Conservation (phyloP, 1,140 invertebrate genomes). For the Cepaea nemoralis region DNA sequence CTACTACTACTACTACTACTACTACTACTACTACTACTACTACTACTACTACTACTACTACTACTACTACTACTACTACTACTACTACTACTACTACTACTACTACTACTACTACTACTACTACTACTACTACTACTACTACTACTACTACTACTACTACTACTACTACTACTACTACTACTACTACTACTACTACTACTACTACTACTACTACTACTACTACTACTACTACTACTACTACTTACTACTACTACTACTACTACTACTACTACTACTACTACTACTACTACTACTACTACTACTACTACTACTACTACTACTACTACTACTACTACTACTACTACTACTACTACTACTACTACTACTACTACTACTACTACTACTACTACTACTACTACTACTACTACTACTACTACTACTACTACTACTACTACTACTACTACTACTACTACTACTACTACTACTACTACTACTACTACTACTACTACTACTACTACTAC, state of each 20-base stretch:
- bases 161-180: slow-evolving; percentile 8
- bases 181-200: slow-evolving; percentile 30
- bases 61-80: slow-evolving; percentile 20
- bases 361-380: slow-evolving; percentile 22
- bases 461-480: too few species aligned
- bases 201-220: slow-evolving; percentile 19
- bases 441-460: too few species aligned
- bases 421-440: background rate
- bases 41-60: slow-evolving; percentile 27
- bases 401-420: background rate
- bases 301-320: slow-evolving; percentile 1
- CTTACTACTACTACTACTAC: slow-evolving; percentile 23
- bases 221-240: slow-evolving; percentile 20
- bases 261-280: background rate
- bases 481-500: too few species aligned
- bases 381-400: background rate
- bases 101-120: slow-evolving; percentile 18
- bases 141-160: slow-evolving; percentile 25
- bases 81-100: slow-evolving; percentile 2
- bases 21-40: slow-evolving; percentile 13
- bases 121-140: slow-evolving; percentile 25
- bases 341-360: background rate
- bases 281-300: background rate
- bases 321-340: background rate
- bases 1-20: too few species aligned